phyloP scores from a whole-genome alignment of 2,888 invertebrate species.

The Gerris lacustris region DNA sequence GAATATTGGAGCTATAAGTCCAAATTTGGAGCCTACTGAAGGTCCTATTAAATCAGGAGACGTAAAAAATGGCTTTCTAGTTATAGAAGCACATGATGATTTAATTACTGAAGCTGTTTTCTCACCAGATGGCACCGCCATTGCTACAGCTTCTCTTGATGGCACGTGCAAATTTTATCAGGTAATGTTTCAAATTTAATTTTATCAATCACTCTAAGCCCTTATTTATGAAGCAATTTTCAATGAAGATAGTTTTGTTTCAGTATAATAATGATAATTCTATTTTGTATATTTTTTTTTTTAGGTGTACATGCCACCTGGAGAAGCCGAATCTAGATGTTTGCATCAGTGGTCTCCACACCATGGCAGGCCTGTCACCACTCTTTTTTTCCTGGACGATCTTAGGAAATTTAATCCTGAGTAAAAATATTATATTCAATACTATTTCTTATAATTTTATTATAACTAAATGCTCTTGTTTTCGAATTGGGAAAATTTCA shows the following conservation, averaged over 20 bases:
- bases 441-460: slow-evolving; percentile 15
- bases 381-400: slow-evolving; percentile 87
- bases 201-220: too few relatives aligned
- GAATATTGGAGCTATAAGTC: slow-evolving; percentile 41
- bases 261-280: not conserved
- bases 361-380: slow-evolving; percentile 70
- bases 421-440: slow-evolving; percentile 39
- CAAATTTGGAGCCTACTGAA: slow-evolving; percentile 36
- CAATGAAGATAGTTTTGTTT: not conserved
- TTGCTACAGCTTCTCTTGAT: slow-evolving; percentile 79
- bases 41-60: not conserved
- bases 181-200: slow-evolving; percentile 36
- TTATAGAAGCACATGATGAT: slow-evolving; percentile 48
- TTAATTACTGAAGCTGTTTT: slow-evolving; percentile 74
- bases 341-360: slow-evolving; percentile 91
- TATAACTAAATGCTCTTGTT: slow-evolving; percentile 9
- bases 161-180: slow-evolving; percentile 89
- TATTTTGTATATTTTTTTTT: slow-evolving; percentile 15
- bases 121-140: slow-evolving; percentile 87
- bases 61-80: slow-evolving; percentile 40
- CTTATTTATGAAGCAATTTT: not conserved
- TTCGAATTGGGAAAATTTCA: not conserved
- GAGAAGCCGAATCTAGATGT: slow-evolving; percentile 53
- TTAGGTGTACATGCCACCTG: slow-evolving; percentile 52
- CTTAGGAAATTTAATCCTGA: slow-evolving; percentile 65